Evolutionary conservation across 2,888 invertebrate genomes (phyloP).

Genomic region (Erynnis tages): DNA sequence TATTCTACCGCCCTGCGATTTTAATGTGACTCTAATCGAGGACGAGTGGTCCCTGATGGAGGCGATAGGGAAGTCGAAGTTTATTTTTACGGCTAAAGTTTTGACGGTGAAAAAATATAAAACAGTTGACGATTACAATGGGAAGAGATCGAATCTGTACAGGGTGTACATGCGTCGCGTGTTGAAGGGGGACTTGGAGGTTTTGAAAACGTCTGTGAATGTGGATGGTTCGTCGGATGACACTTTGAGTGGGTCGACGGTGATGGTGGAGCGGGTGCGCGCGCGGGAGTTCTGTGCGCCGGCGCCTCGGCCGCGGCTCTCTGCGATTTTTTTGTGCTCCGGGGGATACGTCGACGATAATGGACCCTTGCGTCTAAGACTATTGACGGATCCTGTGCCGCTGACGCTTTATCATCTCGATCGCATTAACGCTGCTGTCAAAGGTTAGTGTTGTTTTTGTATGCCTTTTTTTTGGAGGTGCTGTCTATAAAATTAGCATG

Average conservation of each 20-base stretch:
- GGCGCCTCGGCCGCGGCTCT: constrained; percentile 68
- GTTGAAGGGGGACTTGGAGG: constrained; percentile 69
- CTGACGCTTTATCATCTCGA: constrained; percentile 78
- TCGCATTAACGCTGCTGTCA: constrained; percentile 77
- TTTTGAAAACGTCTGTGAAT: constrained; percentile 59
- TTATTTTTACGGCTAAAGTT: constrained; percentile 78
- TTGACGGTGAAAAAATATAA: constrained; percentile 68
- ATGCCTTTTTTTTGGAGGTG: no score
- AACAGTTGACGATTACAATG: constrained; percentile 47
- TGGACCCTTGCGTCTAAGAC: constrained; percentile 54
- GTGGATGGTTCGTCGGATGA: constrained; percentile 55
- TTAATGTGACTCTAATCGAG: constrained; percentile 76
- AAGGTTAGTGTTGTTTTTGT: constrained; percentile 57
- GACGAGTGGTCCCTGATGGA: constrained; percentile 77
- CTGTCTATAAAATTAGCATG: no score
- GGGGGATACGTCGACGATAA: constrained; percentile 53
- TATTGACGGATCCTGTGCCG: constrained; percentile 76
- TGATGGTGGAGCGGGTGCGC: constrained; percentile 60
- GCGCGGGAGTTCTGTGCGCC: constrained; percentile 67
- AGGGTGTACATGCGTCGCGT: constrained; percentile 70
- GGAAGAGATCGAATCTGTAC: constrained; percentile 68
- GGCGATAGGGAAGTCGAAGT: constrained; percentile 74
- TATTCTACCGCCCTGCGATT: constrained; percentile 68
- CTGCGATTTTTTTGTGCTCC: constrained; percentile 73
- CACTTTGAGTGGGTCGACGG: constrained; percentile 64